Percentiles rank a stretch among this genome's conserved stretches.
Evolutionary conservation across 2,888 invertebrate species (phyloP).

Genomic region (Noctua comes): DNA sequence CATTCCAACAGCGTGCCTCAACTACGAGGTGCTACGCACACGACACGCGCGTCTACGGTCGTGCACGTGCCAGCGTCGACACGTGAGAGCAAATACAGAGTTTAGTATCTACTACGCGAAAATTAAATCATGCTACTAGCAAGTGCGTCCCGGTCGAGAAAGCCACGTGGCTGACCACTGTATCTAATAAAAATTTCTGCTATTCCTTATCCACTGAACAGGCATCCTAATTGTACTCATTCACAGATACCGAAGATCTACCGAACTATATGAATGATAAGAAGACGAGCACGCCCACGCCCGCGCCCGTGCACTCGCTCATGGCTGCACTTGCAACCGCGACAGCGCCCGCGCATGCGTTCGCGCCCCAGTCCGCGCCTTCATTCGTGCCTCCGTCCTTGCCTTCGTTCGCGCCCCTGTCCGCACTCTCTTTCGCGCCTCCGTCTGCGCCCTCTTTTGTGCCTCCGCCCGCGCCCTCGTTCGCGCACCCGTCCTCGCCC

Average conservation of each 20-base stretch:
- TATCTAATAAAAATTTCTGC: not conserved
- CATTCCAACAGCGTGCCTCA: not conserved
- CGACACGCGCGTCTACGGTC: not conserved
- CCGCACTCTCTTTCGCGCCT: not conserved
- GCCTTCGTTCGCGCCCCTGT: no score
- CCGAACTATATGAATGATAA: conserved; percentile 33
- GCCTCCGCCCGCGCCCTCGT: accelerated
- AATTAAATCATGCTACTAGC: not conserved
- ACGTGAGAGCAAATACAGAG: not conserved
- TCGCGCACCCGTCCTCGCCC: not conserved
- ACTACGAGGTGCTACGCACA: not conserved
- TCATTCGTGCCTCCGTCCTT: not conserved
- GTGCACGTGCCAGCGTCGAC: not conserved
- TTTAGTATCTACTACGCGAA: not conserved
- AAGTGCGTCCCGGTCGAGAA: not conserved
- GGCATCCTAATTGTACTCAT: not conserved
- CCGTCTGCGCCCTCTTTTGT: accelerated
- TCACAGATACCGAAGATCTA: conserved; percentile 44
- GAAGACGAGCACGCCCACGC: conserved; percentile 20
- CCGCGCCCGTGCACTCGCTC: not conserved
- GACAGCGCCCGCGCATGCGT: not conserved
- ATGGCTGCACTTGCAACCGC: not conserved
- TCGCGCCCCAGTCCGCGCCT: no score
- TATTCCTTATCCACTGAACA: not conserved
- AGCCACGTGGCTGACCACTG: not conserved